Evolutionary conservation across 2,797 vertebrate genomes (phyloP).

Genomic region (Tangara arthus): DNA sequence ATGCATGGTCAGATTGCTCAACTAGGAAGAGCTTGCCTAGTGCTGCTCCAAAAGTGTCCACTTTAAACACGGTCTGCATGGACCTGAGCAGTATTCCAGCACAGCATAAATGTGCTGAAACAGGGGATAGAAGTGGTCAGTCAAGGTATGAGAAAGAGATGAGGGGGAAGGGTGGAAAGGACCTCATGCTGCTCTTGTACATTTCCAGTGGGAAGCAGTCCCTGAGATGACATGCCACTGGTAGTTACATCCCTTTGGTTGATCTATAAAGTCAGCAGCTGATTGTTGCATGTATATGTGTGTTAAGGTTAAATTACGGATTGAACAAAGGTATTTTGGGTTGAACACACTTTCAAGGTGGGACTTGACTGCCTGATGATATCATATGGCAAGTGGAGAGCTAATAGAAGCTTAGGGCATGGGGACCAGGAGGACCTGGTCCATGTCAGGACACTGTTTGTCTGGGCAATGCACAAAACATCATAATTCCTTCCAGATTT

Average conservation of each 20-base stretch:
- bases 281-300: not conserved
- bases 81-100: not conserved
- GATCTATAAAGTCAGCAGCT: not conserved
- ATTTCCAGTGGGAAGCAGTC: not conserved
- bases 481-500: not conserved
- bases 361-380: not conserved
- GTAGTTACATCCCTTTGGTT: not conserved
- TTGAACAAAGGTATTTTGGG: not conserved
- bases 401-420: not conserved
- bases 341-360: not conserved
- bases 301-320: not conserved
- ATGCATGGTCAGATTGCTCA: not conserved
- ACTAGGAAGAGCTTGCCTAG: not conserved
- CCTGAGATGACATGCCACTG: not conserved
- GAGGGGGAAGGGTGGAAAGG: not conserved
- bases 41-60: not conserved
- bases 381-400: not conserved
- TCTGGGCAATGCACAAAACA: not conserved
- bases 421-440: not conserved
- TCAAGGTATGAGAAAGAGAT: not conserved
- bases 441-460: not conserved
- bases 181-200: fast-evolving
- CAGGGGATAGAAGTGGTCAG: not conserved
- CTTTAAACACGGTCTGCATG: not conserved
- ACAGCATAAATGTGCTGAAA: not conserved